phyloP scores from a whole-genome alignment of 2,797 vertebrate genomes.

The Gymnocypris eckloni region DNA sequence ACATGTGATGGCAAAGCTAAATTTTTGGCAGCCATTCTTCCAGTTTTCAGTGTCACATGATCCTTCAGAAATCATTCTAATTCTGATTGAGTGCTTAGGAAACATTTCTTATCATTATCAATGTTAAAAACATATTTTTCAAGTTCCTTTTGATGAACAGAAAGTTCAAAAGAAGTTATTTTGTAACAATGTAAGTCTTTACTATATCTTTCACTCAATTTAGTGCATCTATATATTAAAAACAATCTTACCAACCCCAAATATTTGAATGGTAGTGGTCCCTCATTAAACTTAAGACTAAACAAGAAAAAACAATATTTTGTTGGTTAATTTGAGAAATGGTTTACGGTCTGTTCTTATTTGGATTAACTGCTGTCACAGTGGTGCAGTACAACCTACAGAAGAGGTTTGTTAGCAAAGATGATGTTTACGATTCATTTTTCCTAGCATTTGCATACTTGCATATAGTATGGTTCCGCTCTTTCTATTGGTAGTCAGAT shows the following conservation, averaged over 20 bases:
- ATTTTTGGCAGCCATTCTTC: not conserved
- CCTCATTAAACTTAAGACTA: not conserved
- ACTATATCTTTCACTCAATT: too few relatives aligned
- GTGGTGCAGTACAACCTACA: not conserved
- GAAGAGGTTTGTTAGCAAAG: not conserved
- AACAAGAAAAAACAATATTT: not conserved
- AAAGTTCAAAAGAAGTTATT: too few relatives aligned
- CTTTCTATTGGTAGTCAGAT: slow-evolving; percentile 19
- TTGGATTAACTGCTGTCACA: not conserved
- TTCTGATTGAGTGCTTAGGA: not conserved
- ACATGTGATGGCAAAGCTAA: not conserved
- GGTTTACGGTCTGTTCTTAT: not conserved
- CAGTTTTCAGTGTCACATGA: not conserved
- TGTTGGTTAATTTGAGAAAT: not conserved
- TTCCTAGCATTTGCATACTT: not conserved
- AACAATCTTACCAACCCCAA: too few relatives aligned
- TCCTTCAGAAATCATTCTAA: not conserved
- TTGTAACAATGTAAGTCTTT: too few relatives aligned
- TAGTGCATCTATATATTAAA: too few relatives aligned
- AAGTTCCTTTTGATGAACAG: too few relatives aligned
- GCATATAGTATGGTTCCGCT: not conserved
- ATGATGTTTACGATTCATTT: not conserved
- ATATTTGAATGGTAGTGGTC: not conserved
- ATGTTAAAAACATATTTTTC: not conserved
- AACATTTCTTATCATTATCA: not conserved